Base-by-base conservation (phyloP, 2,888 invertebrate species). In the Campoplex nolae region DNA sequence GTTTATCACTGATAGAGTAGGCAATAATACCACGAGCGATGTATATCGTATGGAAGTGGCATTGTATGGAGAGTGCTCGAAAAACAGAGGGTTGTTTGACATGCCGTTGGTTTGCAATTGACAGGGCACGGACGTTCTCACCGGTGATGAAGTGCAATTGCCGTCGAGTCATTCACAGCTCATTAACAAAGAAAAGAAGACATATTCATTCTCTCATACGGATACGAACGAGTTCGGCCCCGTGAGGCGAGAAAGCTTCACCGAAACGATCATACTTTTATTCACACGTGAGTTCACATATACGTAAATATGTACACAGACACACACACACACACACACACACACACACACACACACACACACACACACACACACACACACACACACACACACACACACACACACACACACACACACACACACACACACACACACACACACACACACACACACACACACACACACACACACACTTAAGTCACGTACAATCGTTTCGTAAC, bases 81-180 rank as follows among this genome's bases (percentile, higher is more conserved):
- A 83, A 85, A 76, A 84, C 84, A 76, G 77, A 86, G 86, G 83
- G 54, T 84, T 83, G 87, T 84, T 87, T 88, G 88, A 88, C 87
- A 82, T 80, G 83, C 65, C 79, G 74, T 70, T 88, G 83, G 88
- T 90, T 91, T 94, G 94, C 92, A 90, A 92, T 90, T 92, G 94
- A 93, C 94, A 93, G 91, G 89, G 89, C 88, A 86, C 75, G 83
- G 48, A 79, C 56, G 38, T 87, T 78, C 73, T 74, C 80, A 73
- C 73, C 58, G 65, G 65, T 87, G 87, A 86, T 84, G 68, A 83
- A 88, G 88, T 88, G 85, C 78, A 75, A 80, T 86, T 67, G 76
- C 67, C 79, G 76, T 83, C 87, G 84, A 88, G 76, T 88, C 78
- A 76, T 82, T 56, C 75, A 32, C 67, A 75, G 79, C 85, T 85